Base-by-base conservation (phyloP, 2,888 invertebrate species). In the Therioaphis trifolii region DNA sequence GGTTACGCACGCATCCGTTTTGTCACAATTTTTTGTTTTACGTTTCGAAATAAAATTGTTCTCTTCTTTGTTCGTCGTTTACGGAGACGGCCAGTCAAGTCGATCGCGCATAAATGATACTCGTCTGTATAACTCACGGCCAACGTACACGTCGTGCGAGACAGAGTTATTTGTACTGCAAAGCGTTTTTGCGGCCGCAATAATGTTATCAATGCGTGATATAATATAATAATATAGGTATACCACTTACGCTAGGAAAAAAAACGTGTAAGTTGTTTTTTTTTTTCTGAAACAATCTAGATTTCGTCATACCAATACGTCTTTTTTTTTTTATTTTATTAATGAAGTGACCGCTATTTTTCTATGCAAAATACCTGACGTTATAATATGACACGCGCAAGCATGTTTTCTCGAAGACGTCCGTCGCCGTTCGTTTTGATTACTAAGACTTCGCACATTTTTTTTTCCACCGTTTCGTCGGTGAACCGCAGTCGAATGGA, bases 171-270 rank as follows among this genome's bases (percentile, higher is more conserved):
- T 77, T 63, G 76, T 63, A 29, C 46, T 15, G 46, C 21, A 15
- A 63, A 77, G 76, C 76, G 46, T 29, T 63, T 77, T 49, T 58
- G 27, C 61, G 40, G 61, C 27, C 21, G 29, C 43, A 77, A 63
- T 63, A 63, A 77, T 49, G 61, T 63, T 77, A 77, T 77, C 76
- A 77, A 77, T 63, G 29, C n/a, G n/a, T n/a, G n/a, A n/a, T n/a
- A n/a, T n/a, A n/a, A n/a, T n/a, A n/a, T n/a, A n/a, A n/a, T n/a
- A n/a, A n/a, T n/a, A n/a, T n/a, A 63, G 61, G 61, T 43, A 2
- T 5, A n/a, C 18, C 24, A 1, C 40, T n/a, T 15, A 40, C 18
- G 27, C 61, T 24, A 5, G 43, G 43, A 55, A 35, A 55, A 74
- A 74, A 14, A 15, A 74, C 15, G 18, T 55, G 35, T 52, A 52